Evolutionary conservation across 2,888 invertebrate genomes (phyloP).

Genomic region (Lasioglossum calceatum): DNA sequence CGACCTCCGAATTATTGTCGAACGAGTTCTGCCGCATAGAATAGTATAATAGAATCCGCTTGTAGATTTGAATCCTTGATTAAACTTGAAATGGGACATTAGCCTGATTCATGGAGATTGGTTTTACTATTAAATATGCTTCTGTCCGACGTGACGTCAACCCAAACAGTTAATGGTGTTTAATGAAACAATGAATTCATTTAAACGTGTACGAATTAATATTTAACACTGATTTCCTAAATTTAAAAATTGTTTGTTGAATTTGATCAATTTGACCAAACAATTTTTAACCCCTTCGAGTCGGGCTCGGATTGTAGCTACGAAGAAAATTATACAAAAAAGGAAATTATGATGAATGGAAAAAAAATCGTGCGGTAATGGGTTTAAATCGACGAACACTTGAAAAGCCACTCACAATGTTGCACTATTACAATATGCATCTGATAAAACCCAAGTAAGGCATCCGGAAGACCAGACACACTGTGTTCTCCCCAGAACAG

Average conservation of each 20-base stretch:
- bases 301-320: background rate
- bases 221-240: background rate
- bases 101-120: background rate
- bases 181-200: background rate
- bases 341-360: background rate
- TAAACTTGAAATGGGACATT: background rate
- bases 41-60: background rate
- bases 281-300: no score
- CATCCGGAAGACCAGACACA: conserved; percentile 33
- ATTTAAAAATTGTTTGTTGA: background rate
- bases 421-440: conserved; percentile 29
- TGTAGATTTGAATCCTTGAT: background rate
- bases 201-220: background rate
- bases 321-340: background rate
- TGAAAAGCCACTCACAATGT: conserved; percentile 28
- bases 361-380: background rate
- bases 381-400: background rate
- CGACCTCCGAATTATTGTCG: background rate
- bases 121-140: background rate
- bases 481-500: conserved; percentile 29
- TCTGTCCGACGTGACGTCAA: background rate
- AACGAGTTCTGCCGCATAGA: background rate
- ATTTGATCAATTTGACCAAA: background rate
- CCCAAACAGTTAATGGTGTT: background rate
- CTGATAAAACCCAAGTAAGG: conserved; percentile 28